Evolutionary conservation across 2,797 vertebrate species (phyloP), one percentile per base, ranked within the genome.

Genomic region (Pseudochaenichthys georgianus): DNA sequence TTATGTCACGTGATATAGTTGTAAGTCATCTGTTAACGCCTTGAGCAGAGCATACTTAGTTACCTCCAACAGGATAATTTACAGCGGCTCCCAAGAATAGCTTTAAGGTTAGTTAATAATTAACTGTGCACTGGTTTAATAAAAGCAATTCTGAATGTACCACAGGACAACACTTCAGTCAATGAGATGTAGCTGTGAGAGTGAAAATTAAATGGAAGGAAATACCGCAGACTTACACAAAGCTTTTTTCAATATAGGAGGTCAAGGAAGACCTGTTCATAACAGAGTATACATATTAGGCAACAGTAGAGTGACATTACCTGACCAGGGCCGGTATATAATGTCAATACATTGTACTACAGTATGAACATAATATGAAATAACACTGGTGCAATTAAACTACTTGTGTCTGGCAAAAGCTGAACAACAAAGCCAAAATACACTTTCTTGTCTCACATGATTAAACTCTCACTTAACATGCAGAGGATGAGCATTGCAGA

Each of bases 101-200:
- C 70, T 73, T 77, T 43, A 17, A 88, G 81, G 79, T 73, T 70
- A 78, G 84, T 82, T 82, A 84, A 87, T 86, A 72, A 86, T 23
- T 83, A 31, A 73, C 72, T 47, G 17, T 19, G 51, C 28, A 2
- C 11, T 60, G 50, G 42, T 82, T 82, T 73, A 64, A 53, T 77
- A 62, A 12, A 38, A 57, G 61, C 47, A 59, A 53, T 77, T 78
- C 50, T 73, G 63, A 67, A 38, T 13, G 15, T 51, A 77, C 43
- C 5, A 45, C 31, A 58, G 52, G 50, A 31, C 2, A 3, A 13
- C 12, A 19, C 61, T 53, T 61, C 17, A 62, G 42, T 68, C 55
- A 79, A 65, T 7, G 3, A 8, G n/a, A 77, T 69, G 61, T 8
- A 78, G 48, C 42, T 60, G 47, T 45, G 13, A 53, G 19, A 28